Base-by-base conservation (phyloP, 2,113 vertebrate species). In the Uria aalge region DNA sequence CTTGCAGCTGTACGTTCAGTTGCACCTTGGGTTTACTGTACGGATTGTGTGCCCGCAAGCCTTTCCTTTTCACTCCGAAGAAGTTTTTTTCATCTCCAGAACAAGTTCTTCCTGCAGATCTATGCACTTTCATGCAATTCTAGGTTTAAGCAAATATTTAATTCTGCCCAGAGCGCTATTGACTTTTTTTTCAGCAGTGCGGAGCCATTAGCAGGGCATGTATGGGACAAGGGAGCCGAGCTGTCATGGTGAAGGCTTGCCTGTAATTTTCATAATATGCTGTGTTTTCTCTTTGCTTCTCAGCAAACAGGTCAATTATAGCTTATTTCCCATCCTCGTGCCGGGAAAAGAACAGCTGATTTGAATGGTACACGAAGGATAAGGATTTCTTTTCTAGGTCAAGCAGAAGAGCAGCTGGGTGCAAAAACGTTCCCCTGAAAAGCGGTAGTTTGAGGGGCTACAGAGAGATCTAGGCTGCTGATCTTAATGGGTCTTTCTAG, bases 181-280 rank as follows among this genome's bases (percentile, higher is more conserved):
- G 64, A 15, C 34, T 0, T 86, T 88, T 94, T 57, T 69, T 69
- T 30, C 79, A 88, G 67, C 71, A 63, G 75, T 80, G 74, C 24
- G 8, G 48, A 93, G 71, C 32, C 41, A 47, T 93, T 92, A 90
- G 67, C 12, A 71, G 57, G 63, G 43, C 63, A 57, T 12, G 32
- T 13, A 5, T 4, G 19, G 47, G 57, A 72, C 67, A 53, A 21
- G 47, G 57, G 72, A 85, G 41, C 75, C 0, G 19, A 93, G 83
- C 95, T 95, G 94, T 94, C 95, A 60, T 24, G 43, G 30, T 94
- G 95, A 97, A 80, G 95, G 41, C 64, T 95, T 62, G 92, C 60
- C 72, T 91, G 29, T 96, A 91, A 96, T 96, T 95, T 97, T 92
- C 95, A 92, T 96, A 96, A 97, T 95, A 23, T 2, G 41, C 90